Percentiles rank a stretch among this genome's conserved stretches.
Evolutionary conservation across 2,113 vertebrate species (phyloP).

Genomic region (Cyanoderma ruficeps): DNA sequence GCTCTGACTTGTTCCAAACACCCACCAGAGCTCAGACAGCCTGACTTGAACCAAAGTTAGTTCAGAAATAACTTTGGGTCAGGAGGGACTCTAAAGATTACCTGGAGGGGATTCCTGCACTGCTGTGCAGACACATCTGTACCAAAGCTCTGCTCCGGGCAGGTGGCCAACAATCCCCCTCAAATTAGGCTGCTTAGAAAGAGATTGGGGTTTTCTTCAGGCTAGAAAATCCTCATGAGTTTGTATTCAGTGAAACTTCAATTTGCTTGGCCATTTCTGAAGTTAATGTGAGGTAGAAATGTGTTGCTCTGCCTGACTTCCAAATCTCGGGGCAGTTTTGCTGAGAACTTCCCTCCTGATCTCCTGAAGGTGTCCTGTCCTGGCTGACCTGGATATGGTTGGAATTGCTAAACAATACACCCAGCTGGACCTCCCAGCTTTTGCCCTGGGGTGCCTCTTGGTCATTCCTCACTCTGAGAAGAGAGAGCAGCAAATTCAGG

Average conservation of each 20-base stretch:
- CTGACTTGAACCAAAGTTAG: neutral
- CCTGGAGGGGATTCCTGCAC: neutral
- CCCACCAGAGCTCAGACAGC: neutral
- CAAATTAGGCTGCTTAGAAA: neutral
- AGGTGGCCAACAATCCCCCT: neutral
- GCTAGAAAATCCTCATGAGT: neutral
- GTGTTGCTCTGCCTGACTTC: neutral
- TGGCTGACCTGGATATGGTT: constrained; percentile 86
- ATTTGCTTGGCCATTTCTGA: neutral
- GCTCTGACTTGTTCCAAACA: neutral
- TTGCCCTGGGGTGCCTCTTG: constrained; percentile 89
- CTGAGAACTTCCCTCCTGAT: neutral
- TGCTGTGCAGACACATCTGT: neutral
- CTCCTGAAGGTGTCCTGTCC: constrained; percentile 87
- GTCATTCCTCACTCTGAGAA: constrained; percentile 85
- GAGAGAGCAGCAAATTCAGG: constrained; percentile 86
- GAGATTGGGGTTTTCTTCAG: neutral
- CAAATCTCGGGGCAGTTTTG: neutral
- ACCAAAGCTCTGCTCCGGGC: neutral
- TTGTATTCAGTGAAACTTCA: neutral
- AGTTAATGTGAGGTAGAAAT: neutral
- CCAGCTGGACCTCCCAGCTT: constrained; percentile 85
- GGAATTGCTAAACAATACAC: constrained; percentile 88
- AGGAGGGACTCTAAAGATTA: neutral
- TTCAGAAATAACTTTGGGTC: neutral